phyloP scores from a whole-genome alignment of 2,797 vertebrate genomes.

The Epinephelus malabaricus region DNA sequence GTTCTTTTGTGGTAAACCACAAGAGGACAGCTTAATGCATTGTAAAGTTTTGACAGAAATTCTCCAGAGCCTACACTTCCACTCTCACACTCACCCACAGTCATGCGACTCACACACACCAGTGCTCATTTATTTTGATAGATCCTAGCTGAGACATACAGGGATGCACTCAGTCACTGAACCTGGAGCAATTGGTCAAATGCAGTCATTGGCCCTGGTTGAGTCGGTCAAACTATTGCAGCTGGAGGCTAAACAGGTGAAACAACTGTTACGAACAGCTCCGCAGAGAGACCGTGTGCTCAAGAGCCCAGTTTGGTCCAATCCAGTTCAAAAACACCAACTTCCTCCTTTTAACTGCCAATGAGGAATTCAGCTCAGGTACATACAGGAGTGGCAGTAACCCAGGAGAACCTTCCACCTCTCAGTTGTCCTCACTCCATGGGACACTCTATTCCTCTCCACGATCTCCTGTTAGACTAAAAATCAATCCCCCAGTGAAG shows the following conservation, averaged over 20 bases:
- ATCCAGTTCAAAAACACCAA: constrained; percentile 17
- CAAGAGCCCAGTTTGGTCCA: constrained; percentile 17
- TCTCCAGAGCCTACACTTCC: constrained; percentile 10
- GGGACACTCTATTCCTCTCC: constrained; percentile 66
- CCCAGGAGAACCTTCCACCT: constrained; percentile 42
- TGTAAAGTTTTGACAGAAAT: constrained; percentile 15
- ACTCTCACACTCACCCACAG: constrained; percentile 9
- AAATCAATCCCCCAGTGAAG: constrained; percentile 79
- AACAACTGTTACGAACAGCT: background rate
- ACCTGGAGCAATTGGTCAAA: constrained; percentile 13
- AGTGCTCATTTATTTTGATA: constrained; percentile 14
- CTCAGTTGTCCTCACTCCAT: constrained; percentile 51
- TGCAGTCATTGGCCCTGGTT: constrained; percentile 21
- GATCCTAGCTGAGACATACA: constrained; percentile 4
- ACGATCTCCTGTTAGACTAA: constrained; percentile 72
- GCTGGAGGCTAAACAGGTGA: constrained; percentile 29
- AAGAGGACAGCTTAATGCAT: constrained; percentile 16
- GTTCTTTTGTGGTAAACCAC: constrained; percentile 33
- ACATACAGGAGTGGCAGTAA: constrained; percentile 7
- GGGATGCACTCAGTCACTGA: constrained; percentile 12
- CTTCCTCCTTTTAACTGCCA: constrained; percentile 22
- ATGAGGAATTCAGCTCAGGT: constrained; percentile 54
- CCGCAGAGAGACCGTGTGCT: constrained; percentile 8
- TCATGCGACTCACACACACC: constrained; percentile 16
- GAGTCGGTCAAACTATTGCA: constrained; percentile 10